Evolutionary conservation across 1,140 invertebrate genomes (phyloP).

Genomic region (Zaprionus inermis): DNA sequence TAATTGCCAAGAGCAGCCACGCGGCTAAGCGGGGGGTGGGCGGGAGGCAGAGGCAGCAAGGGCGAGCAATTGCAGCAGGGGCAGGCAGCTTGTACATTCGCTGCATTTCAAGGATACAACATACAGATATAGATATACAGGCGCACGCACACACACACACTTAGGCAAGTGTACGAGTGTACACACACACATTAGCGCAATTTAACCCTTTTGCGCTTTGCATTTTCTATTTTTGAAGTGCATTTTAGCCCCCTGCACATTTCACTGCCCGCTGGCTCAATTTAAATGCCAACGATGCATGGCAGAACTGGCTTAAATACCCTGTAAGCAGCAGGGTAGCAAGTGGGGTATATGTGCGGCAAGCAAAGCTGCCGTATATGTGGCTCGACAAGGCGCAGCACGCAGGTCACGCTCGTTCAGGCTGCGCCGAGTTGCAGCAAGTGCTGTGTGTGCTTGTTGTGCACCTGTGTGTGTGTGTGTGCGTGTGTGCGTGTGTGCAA

Average conservation of each 20-base stretch:
- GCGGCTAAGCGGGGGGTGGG: background rate
- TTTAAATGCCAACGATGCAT: slow-evolving; percentile 80
- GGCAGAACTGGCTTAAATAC: slow-evolving; percentile 48
- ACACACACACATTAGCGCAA: slow-evolving; percentile 28
- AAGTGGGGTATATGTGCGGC: background rate
- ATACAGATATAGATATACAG: slow-evolving; percentile 16
- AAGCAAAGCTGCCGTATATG: background rate
- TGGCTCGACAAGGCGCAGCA: background rate
- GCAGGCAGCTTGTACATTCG: slow-evolving; percentile 18
- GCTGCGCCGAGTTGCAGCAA: background rate
- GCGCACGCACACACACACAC: slow-evolving; percentile 14
- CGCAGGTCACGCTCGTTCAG: background rate
- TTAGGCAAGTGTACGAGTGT: too few relatives aligned
- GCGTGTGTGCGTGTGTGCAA: slow-evolving; percentile 45
- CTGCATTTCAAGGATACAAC: slow-evolving; percentile 55
- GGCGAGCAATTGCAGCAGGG: slow-evolving; percentile 4
- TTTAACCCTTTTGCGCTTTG: slow-evolving; percentile 63
- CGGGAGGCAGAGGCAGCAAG: slow-evolving; percentile 11
- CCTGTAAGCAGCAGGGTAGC: slow-evolving; percentile 22
- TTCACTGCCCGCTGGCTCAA: slow-evolving; percentile 73
- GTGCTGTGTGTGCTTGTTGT: slow-evolving; percentile 3
- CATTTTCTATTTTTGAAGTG: slow-evolving; percentile 75
- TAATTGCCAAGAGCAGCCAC: slow-evolving; percentile 74
- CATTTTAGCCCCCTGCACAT: slow-evolving; percentile 51
- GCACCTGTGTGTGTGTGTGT: slow-evolving; percentile 41